Evolutionary conservation across 2,113 vertebrate genomes (phyloP).

Genomic region (Callopanchax toddi): DNA sequence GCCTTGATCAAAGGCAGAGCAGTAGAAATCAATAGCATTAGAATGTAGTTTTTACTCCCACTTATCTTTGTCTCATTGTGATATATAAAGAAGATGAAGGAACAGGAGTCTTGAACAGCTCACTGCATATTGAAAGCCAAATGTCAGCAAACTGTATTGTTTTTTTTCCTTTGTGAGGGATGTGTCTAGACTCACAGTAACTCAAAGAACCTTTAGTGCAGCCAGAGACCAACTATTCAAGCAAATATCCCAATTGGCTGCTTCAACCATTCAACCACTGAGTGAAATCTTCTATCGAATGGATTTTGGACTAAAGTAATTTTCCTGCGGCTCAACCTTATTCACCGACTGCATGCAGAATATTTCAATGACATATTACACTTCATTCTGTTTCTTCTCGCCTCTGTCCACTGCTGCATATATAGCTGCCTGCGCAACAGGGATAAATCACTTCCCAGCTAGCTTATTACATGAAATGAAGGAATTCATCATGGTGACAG

Average conservation of each 20-base stretch:
- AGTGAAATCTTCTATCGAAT: constrained; percentile 52
- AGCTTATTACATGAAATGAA: constrained; percentile 79
- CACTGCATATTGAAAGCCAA: constrained; percentile 38
- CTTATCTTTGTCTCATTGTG: constrained; percentile 60
- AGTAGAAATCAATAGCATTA: constrained; percentile 70
- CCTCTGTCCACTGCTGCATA: constrained; percentile 69
- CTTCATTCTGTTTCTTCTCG: constrained; percentile 62
- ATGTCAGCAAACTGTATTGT: constrained; percentile 33
- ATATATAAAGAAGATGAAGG: constrained; percentile 31
- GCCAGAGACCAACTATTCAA: constrained; percentile 20
- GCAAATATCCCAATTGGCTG: constrained; percentile 18
- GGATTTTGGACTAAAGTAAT: constrained; percentile 46
- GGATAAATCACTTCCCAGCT: constrained; percentile 75
- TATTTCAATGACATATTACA: constrained; percentile 70
- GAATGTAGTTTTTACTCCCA: constrained; percentile 52
- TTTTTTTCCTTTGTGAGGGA: constrained; percentile 1
- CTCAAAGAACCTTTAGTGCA: constrained; percentile 14
- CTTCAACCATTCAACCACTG: constrained; percentile 25
- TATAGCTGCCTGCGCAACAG: constrained; percentile 45
- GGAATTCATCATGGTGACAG: constrained; percentile 80
- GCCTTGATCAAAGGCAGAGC: constrained; percentile 48
- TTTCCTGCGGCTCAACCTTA: constrained; percentile 47
- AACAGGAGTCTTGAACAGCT: constrained; percentile 30
- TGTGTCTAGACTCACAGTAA: background rate
- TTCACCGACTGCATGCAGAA: constrained; percentile 55